phyloP scores from a whole-genome alignment of 2,113 vertebrate genomes.

The Addax nasomaculatus region DNA sequence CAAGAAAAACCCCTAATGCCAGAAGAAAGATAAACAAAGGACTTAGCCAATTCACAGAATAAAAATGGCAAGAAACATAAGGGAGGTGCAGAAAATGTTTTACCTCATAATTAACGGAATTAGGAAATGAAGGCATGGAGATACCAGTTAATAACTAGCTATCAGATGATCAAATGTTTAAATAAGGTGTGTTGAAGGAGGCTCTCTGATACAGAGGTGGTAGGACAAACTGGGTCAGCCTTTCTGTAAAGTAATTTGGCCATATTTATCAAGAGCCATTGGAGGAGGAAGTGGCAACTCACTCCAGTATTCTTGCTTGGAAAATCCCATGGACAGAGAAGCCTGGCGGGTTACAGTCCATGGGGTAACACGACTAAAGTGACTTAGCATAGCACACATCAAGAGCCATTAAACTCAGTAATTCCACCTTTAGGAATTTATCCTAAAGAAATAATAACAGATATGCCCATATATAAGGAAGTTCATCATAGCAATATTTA shows the following conservation, averaged over 20 bases:
- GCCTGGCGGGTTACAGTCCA: not conserved
- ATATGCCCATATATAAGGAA: not conserved
- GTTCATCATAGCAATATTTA: not conserved
- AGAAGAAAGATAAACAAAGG: not conserved
- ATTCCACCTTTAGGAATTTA: slow-evolving; percentile 7
- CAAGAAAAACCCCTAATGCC: not conserved
- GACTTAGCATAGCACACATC: not conserved
- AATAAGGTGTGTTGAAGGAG: slow-evolving; percentile 8
- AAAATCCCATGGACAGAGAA: not conserved
- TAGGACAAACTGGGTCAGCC: not conserved
- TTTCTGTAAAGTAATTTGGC: slow-evolving; percentile 1
- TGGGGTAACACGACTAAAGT: not conserved
- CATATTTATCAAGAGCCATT: not conserved
- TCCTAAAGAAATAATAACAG: not conserved
- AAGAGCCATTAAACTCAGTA: slow-evolving; percentile 24
- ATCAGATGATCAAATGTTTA: slow-evolving; percentile 3
- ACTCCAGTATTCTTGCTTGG: not conserved
- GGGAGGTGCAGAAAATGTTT: not conserved
- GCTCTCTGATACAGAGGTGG: not conserved
- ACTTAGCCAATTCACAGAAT: not conserved
- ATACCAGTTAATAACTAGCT: not conserved
- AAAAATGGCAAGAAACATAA: slow-evolving; percentile 25
- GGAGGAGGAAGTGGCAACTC: not conserved
- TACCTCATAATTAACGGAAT: not conserved
- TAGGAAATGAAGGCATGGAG: not conserved